These are phyloP conservation scores for Liodrosophila aerea DNA, from an alignment of 2,888 invertebrate genomes.

Conservation along the genomic window DNA sequence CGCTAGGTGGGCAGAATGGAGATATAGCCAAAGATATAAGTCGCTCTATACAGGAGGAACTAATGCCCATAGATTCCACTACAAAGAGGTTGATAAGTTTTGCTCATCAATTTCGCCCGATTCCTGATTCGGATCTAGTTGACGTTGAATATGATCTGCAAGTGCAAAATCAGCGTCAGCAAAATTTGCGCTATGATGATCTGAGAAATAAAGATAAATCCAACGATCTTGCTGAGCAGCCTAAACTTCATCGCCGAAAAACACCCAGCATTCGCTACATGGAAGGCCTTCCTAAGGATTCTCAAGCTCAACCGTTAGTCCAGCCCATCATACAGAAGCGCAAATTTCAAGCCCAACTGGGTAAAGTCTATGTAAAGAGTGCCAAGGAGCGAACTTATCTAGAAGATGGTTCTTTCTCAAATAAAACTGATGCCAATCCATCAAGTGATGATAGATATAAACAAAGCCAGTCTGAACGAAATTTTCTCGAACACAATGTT, in stretches of 20 bases:
- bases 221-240: not conserved
- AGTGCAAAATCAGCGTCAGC: not conserved
- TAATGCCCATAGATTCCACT: slow-evolving; percentile 44
- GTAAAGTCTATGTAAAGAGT: slow-evolving; percentile 4
- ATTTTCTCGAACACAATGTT: slow-evolving; percentile 1
- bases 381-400: not conserved
- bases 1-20: not conserved
- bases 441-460: not conserved
- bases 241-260: slow-evolving; percentile 18
- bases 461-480: not conserved
- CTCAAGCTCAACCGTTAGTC: not conserved
- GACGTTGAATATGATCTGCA: not conserved
- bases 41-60: slow-evolving; percentile 51
- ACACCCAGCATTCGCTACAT: slow-evolving; percentile 13
- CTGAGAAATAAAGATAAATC: no score
- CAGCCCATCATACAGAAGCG: not conserved
- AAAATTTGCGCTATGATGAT: not conserved
- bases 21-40: slow-evolving; percentile 48
- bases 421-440: no score
- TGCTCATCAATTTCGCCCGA: not conserved
- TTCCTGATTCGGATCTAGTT: not conserved
- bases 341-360: slow-evolving; percentile 13
- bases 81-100: slow-evolving; percentile 46
- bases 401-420: not conserved
- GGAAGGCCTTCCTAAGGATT: not conserved